Conservation (phyloP, 2,888 invertebrate species). For the Amphipyra berbera region DNA sequence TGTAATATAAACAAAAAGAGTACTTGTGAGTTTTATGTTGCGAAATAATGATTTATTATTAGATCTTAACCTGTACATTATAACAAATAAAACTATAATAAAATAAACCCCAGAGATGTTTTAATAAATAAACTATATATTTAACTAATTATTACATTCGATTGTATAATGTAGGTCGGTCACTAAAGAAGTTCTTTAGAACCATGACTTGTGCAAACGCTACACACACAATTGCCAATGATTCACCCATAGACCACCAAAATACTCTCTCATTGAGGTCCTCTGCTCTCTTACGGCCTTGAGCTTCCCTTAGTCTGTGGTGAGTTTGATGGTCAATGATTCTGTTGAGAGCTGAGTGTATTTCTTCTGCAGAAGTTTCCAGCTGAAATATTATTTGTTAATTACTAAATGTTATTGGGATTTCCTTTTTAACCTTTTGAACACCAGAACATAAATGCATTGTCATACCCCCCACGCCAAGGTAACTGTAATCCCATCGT, state of each 20-base stretch:
- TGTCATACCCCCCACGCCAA: too few species aligned
- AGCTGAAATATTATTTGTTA: constrained; percentile 90
- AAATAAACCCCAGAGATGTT: constrained; percentile 69
- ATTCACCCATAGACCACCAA: constrained; percentile 98
- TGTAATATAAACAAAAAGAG: constrained; percentile 20
- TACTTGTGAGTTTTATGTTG: constrained; percentile 25
- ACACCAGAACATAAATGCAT: too few species aligned
- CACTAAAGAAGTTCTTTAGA: constrained; percentile 96
- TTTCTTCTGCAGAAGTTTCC: constrained; percentile 97
- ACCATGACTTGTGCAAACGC: constrained; percentile 97
- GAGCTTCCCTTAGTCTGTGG: constrained; percentile 98
- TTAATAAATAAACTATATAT: constrained; percentile 81
- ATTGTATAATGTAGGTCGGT: constrained; percentile 85
- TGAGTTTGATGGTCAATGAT: constrained; percentile 99
- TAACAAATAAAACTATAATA: constrained; percentile 56
- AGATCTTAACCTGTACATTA: constrained; percentile 39
- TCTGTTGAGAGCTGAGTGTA: constrained; percentile 96
- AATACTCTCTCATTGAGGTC: constrained; percentile 98
- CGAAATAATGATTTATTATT: constrained; percentile 35
- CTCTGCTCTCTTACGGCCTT: constrained; percentile 98
- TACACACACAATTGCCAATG: constrained; percentile 94
- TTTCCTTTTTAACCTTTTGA: too few species aligned
- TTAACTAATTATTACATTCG: constrained; percentile 79
- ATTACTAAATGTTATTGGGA: constrained; percentile 15
- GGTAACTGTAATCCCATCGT: too few species aligned